These are phyloP conservation scores for Apamea epomidion DNA, from an alignment of 2,888 invertebrate genomes.

Conservation along the genomic window DNA sequence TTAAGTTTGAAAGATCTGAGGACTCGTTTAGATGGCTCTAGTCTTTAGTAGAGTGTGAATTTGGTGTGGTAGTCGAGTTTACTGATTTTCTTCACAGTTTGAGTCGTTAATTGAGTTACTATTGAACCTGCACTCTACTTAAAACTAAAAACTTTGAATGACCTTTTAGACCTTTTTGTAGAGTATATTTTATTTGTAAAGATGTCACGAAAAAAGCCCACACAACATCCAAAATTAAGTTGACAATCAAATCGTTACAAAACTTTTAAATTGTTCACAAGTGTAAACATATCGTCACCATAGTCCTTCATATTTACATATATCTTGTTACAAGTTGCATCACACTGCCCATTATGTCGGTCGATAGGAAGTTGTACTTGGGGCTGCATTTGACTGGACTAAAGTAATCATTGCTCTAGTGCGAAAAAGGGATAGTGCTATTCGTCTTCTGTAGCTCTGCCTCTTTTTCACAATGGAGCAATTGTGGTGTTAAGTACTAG, in stretches of 20 bases:
- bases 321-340: slow-evolving; percentile 10
- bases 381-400: not conserved
- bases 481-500: not conserved
- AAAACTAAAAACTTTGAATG: not conserved
- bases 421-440: slow-evolving; percentile 11
- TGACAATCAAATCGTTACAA: not conserved
- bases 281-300: slow-evolving; percentile 60
- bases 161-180: not conserved
- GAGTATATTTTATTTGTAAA: slow-evolving; percentile 22
- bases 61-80: not conserved
- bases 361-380: not conserved
- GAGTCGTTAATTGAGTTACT: not conserved
- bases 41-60: not conserved
- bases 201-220: not conserved
- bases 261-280: slow-evolving; percentile 15
- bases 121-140: slow-evolving; percentile 2
- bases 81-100: not conserved
- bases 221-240: slow-evolving; percentile 11
- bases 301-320: slow-evolving; percentile 2
- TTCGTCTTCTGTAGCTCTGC: not conserved
- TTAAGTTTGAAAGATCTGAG: slow-evolving; percentile 9
- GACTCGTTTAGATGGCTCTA: not conserved
- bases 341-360: slow-evolving; percentile 25
- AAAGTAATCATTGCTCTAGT: not conserved
- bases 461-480: slow-evolving; percentile 12